These are phyloP conservation scores for Microtus oregoni DNA, from an alignment of 2,113 vertebrate genomes.

Conservation along the genomic window DNA sequence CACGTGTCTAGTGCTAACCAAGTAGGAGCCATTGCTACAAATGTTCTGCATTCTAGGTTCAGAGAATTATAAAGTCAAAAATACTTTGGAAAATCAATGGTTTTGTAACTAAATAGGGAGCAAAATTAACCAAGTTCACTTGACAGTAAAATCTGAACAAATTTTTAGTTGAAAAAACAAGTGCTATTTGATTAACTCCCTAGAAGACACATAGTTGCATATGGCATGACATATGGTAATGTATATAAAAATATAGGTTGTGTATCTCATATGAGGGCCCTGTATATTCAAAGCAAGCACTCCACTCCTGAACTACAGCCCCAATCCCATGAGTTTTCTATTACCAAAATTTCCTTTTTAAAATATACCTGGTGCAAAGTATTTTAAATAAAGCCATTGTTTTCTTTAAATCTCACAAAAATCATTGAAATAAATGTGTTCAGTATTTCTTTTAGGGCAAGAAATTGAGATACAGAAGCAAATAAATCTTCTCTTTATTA, in stretches of 20 bases:
- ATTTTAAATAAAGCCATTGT: slow-evolving; percentile 30
- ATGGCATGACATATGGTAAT: neutral
- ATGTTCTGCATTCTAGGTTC: neutral
- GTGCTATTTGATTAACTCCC: slow-evolving; percentile 34
- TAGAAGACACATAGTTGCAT: slow-evolving; percentile 1
- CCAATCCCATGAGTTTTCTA: neutral
- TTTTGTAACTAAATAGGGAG: neutral
- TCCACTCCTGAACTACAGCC: neutral
- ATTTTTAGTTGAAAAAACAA: slow-evolving; percentile 11
- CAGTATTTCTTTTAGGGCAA: neutral
- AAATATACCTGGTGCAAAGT: slow-evolving; percentile 4
- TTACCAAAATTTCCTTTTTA: slow-evolving; percentile 41
- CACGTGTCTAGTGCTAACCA: neutral
- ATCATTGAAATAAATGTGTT: slow-evolving; percentile 12
- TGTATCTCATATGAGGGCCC: neutral
- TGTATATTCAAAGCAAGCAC: neutral
- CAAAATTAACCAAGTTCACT: slow-evolving; percentile 53
- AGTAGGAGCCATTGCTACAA: neutral
- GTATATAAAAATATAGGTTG: neutral
- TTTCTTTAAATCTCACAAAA: slow-evolving; percentile 39
- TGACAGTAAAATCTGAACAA: slow-evolving; percentile 27
- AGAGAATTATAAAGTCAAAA: slow-evolving; percentile 33
- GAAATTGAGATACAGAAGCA: neutral
- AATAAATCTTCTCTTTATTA: neutral
- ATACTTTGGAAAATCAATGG: slow-evolving; percentile 21